Evolutionary conservation across 2,888 invertebrate genomes (phyloP), one percentile per base, ranked within the genome.

Genomic region (Lasius platythorax): DNA sequence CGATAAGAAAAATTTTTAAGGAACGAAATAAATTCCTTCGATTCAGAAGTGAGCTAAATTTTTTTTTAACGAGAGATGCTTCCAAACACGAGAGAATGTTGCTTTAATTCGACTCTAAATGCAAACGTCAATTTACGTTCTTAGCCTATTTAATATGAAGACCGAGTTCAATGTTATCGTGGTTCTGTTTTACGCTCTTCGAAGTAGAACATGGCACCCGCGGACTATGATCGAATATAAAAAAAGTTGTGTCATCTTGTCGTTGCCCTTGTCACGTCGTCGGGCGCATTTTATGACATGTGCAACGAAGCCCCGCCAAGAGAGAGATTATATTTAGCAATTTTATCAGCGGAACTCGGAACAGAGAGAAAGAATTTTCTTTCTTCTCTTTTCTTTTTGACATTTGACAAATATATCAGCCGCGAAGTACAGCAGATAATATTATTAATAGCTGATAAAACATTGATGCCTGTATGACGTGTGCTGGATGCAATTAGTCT

Each of bases 81-180:
- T 53, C 33, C 18, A 40, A 30, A 43, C 12, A 4, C 12, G 9
- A 63, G 8, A 18, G 18, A 53, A 12, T 56, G 18, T 15, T 12
- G 11, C 6, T 33, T 75, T 12, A 30, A 33, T n/a, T n/a, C n/a
- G n/a, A 15, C 33, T 63, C 18, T 18, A 30, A 15, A 33, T 18
- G 12, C 6, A 8, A 63, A 61, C 8, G 15, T 46, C 23, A 64
- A 63, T 75, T 63, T 46, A 33, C 28, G 4, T 23, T n/a, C 33
- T 18, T 11, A n/a, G 12, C 43, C 67, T 76, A 73, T 88, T 89
- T 84, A 66, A 73, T 56, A 23, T 28, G 15, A 67, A 37, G 3
- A 66, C 18, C 15, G 30, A 5, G 68, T 40, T 15, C 15, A 15
- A n/a, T 72, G 23, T 56, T 53, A 72, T 68, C 68, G 5, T 3